These are phyloP conservation scores for Actinia equina DNA, from an alignment of 64 coral and sea anemone species.

Conservation along the genomic window DNA sequence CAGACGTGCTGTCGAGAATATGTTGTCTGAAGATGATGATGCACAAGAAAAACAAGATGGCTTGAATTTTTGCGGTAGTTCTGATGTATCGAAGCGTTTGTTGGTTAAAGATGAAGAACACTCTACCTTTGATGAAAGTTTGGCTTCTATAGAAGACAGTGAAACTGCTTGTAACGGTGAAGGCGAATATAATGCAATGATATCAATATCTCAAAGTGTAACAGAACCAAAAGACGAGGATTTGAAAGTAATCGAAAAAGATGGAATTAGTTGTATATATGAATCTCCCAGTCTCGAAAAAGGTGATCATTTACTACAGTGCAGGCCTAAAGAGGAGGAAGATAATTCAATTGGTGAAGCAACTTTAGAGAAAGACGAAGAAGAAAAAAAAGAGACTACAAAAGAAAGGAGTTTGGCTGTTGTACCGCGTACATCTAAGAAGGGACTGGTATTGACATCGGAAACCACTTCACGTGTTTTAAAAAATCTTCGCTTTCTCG, in stretches of 20 bases:
- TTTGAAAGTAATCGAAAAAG: neutral
- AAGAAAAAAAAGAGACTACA: neutral
- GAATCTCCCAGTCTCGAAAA: neutral
- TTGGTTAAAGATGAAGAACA: too few species aligned
- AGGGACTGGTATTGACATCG: neutral
- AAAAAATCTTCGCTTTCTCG: neutral
- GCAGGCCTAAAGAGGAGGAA: neutral
- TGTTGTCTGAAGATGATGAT: neutral
- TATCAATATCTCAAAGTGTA: conserved; percentile 10
- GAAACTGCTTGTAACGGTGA: too few species aligned
- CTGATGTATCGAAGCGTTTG: neutral
- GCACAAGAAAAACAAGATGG: neutral
- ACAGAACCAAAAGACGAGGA: neutral
- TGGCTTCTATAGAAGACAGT: too few species aligned
- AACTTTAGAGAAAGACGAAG: neutral
- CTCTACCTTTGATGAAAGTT: too few species aligned
- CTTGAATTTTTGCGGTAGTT: neutral
- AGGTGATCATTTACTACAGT: neutral
- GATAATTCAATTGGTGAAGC: neutral
- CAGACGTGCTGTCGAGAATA: neutral
- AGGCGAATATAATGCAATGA: neutral
- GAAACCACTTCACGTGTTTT: neutral
- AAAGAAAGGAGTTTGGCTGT: neutral
- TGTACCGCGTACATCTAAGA: neutral
- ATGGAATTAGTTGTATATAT: neutral